phyloP scores from a whole-genome alignment of 2,113 vertebrate species.

The Eulemur rufifrons region DNA sequence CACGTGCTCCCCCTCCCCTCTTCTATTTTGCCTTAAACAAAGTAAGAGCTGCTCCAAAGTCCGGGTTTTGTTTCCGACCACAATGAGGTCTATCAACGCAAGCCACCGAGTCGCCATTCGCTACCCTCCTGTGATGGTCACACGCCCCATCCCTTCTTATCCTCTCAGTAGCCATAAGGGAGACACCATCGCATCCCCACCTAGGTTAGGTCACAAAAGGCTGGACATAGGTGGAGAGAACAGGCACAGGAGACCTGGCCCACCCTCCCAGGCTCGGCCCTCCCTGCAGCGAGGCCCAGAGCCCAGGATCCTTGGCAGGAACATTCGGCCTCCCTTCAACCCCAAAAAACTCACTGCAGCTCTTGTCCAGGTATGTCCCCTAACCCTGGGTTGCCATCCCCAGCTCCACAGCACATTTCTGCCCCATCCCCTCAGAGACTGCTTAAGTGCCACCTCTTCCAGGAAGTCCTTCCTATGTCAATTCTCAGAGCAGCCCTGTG shows the following conservation, averaged over 20 bases:
- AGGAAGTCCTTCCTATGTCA: neutral
- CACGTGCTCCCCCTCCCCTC: neutral
- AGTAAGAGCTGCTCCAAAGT: neutral
- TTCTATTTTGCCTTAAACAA: neutral
- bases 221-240: neutral
- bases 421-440: neutral
- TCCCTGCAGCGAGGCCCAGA: neutral
- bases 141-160: neutral
- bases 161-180: neutral
- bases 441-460: neutral
- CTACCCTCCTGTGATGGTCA: fast-evolving
- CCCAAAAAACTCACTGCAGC: neutral
- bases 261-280: neutral
- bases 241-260: neutral
- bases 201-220: neutral
- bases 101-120: fast-evolving
- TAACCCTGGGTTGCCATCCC: neutral
- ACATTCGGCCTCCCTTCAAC: neutral
- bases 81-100: neutral
- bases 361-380: neutral
- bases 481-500: neutral
- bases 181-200: neutral
- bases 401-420: neutral
- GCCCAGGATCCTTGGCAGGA: neutral
- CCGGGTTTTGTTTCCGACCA: neutral